Conservation (phyloP, 2,797 vertebrate genomes). For the Oreochromis mossambicus region DNA sequence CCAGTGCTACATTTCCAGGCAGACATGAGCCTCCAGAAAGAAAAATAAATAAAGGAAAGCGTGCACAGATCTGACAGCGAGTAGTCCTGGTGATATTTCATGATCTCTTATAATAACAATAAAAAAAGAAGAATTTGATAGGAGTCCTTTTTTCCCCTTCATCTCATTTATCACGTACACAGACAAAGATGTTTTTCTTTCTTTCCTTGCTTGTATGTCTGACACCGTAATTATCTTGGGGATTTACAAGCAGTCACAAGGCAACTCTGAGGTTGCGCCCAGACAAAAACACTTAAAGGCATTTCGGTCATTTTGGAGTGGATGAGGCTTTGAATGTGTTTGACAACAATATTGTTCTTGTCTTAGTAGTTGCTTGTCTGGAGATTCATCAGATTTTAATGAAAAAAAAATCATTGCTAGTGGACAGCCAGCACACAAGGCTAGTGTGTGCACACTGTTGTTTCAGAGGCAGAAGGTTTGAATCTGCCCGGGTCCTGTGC, state of each 20-base stretch:
- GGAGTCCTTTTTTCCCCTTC: neutral
- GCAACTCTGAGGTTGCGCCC: neutral
- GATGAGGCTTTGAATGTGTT: conserved; percentile 4
- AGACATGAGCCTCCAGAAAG: neutral
- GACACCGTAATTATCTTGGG: conserved; percentile 13
- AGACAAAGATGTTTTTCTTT: neutral
- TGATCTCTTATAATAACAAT: conserved; percentile 11
- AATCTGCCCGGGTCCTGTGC: neutral
- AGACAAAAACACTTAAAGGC: conserved; percentile 25
- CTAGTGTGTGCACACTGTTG: neutral
- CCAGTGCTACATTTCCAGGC: neutral
- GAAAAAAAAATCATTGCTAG: neutral
- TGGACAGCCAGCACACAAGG: neutral
- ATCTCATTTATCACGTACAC: conserved; percentile 13
- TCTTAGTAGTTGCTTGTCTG: conserved; percentile 8
- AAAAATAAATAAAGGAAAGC: neutral
- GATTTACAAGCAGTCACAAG: conserved; percentile 23
- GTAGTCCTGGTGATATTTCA: neutral
- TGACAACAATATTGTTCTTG: conserved; percentile 14
- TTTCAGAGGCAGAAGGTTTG: neutral
- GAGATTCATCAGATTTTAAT: conserved; percentile 1
- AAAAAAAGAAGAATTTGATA: neutral
- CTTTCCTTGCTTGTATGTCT: neutral
- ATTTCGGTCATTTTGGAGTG: neutral
- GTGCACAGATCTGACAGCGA: neutral